Evolutionary conservation across 2,113 vertebrate genomes (phyloP), one percentile per base, ranked within the genome.

Genomic region (Pseudopodoces humilis): DNA sequence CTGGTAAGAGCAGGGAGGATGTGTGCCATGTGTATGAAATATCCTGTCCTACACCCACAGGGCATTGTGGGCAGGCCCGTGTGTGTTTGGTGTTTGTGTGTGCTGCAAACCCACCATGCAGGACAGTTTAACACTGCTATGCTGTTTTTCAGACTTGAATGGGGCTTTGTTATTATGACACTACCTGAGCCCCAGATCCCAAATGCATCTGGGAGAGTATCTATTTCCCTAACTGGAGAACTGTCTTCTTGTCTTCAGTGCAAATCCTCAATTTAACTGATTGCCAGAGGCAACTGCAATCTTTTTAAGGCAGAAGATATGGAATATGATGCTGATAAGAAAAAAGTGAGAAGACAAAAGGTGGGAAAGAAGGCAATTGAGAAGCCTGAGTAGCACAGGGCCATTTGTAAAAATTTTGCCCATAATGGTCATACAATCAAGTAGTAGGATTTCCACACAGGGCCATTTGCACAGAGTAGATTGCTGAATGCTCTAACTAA

Each of bases 21-120:
- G 3, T 22, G 7, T 49, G 35, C 22, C 10, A 2, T 46, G 31
- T 27, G 7, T 37, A 4, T 76, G 43, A 49, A 18, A 15, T 9
- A 15, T 7, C 23, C 13, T 60, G 1, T 41, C 43, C 20, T 41
- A 22, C 16, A 49, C 11, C 18, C 37, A 4, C 17, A n/a, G n/a
- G 23, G 22, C 17, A 4, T 22, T 2, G 2, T 2, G 10, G 16
- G 14, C 2, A 7, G 49, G 15, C 20, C 49, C 33, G 3, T 41
- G 12, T 71, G 19, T 31, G n/a, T 49, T 91, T 41, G 31, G 10
- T 25, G 43, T 18, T 22, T n/a, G 6, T 59, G 11, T 47, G 49
- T 64, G 21, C 41, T 80, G 25, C 25, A 83, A 56, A 60, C 4
- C 7, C 13, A 7, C 33, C 4, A 1, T 7, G 16, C 21, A 58